These are phyloP conservation scores for Kryptolebias marmoratus DNA, from an alignment of 2,113 vertebrate genomes.

Conservation along the genomic window DNA sequence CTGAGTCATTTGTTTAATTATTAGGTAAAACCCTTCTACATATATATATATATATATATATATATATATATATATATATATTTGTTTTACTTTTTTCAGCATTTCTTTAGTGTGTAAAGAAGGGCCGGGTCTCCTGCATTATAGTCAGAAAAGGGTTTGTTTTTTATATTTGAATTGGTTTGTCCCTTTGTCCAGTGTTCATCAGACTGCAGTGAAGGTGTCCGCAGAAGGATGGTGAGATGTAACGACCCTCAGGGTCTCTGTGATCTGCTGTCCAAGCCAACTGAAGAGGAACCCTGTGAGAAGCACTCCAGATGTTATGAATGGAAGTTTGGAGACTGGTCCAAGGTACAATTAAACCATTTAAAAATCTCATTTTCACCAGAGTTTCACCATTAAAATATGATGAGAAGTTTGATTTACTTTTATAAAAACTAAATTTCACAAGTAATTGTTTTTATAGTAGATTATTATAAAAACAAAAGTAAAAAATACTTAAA, in stretches of 20 bases:
- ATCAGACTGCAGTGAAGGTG: conserved; percentile 87
- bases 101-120: no score
- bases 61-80: no score
- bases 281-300: conserved; percentile 84
- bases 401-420: no score
- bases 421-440: no score
- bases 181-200: conserved; percentile 84
- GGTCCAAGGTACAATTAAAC: conserved; percentile 88
- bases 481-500: no score
- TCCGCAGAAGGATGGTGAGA: conserved; percentile 84
- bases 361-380: background rate
- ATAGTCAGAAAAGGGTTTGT: background rate
- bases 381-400: background rate
- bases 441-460: no score
- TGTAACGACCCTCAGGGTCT: conserved; percentile 91
- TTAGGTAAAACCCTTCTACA: no score
- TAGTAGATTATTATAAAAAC: no score
- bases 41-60: no score
- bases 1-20: no score
- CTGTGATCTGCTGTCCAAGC: conserved; percentile 87
- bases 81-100: no score
- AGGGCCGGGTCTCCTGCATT: no score
- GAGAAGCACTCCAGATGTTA: conserved; percentile 92
- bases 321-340: conserved; percentile 95
- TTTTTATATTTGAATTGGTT: background rate